Evolutionary conservation across 2,888 invertebrate genomes (phyloP), one percentile per base, ranked within the genome.

Genomic region (Hipparchia semele): DNA sequence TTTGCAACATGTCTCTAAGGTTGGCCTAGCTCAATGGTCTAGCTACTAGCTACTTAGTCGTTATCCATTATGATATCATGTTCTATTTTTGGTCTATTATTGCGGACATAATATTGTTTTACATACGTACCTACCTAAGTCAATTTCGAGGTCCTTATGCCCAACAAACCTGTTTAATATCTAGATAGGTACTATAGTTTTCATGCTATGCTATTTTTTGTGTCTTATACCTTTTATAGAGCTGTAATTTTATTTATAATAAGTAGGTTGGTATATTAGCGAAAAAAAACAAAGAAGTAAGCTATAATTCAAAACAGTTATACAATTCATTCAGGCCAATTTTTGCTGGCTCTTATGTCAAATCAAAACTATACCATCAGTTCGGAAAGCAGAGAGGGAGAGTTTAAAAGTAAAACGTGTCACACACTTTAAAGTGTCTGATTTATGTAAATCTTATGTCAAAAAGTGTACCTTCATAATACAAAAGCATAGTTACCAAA

Each of bases 41-140:
- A 83, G 82, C 79, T 7, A 49, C 49, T 49, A 49, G 6, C 6
- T 49, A 4, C 3, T 39, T 39, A 39, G 39, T 81, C 23, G 77
- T 84, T 83, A 84, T 81, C 85, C 86, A 83, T 84, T 87, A 88
- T 92, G 90, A 91, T 89, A 89, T 92, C 90, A 92, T 80, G 81
- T 82, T 90, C 90, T 92, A 92, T 92, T 91, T 83, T 83, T 83
- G 83, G 87, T 84, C 82, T 79, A 79, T 85, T 85, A 84, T 82
- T 80, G 79, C 84, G 84, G 84, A 85, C 82, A 85, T 87, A 6
- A 54, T 54, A 7, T 33, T 59, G 10, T 59, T 59, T 85, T 85
- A 83, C 84, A 87, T 87, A 83, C 83, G 80, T 49, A 13, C 8
- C 2, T 59, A 59, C 23, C 2, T 58, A 23, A 4, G 83, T 78